Evolutionary conservation across 2,888 invertebrate species (phyloP).

Genomic region (Drosophila multiciliata): DNA sequence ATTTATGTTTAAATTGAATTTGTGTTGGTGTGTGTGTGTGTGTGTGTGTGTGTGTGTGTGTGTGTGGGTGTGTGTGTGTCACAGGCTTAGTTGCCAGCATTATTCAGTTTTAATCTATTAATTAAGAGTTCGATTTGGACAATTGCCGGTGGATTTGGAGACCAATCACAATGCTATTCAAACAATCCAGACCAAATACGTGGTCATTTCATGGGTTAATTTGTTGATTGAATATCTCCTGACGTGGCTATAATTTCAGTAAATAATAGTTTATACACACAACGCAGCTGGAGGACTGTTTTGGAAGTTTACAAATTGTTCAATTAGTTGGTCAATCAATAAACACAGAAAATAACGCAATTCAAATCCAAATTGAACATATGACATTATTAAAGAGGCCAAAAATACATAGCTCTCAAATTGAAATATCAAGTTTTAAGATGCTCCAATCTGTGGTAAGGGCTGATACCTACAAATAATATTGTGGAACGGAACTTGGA

Average conservation of each 20-base stretch:
- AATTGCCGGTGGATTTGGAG: slow-evolving; percentile 12
- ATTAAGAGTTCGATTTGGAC: slow-evolving; percentile 66
- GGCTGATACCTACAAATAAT: background rate
- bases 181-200: slow-evolving; percentile 68
- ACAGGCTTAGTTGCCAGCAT: slow-evolving; percentile 36
- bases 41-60: slow-evolving; percentile 2
- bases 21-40: slow-evolving; percentile 5
- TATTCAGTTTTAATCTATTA: slow-evolving; percentile 78
- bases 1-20: slow-evolving; percentile 74
- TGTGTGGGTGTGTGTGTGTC: slow-evolving; percentile 2
- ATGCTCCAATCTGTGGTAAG: background rate
- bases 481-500: too few species aligned
- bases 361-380: background rate
- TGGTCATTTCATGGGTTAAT: slow-evolving; percentile 66
- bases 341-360: background rate
- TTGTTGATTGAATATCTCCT: slow-evolving; percentile 65
- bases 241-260: slow-evolving; percentile 52
- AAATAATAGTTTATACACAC: slow-evolving; percentile 48
- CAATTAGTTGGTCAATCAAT: slow-evolving; percentile 26
- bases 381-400: background rate
- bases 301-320: slow-evolving; percentile 11
- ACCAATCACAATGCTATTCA: slow-evolving; percentile 40
- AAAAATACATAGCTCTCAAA: background rate
- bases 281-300: background rate
- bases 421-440: background rate